phyloP scores from a whole-genome alignment of 2,888 invertebrate species.

The Zeuzera pyrina region DNA sequence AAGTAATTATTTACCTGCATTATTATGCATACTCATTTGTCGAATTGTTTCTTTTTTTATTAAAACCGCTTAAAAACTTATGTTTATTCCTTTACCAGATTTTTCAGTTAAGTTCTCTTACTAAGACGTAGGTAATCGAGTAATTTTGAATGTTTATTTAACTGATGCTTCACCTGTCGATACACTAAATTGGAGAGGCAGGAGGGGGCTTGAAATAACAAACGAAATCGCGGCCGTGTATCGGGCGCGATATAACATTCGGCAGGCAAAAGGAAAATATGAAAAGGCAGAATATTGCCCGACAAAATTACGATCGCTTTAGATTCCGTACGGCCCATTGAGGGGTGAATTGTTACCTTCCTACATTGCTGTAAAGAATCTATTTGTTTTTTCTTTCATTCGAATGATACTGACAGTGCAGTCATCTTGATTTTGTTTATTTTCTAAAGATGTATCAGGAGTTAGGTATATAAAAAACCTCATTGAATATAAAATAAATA shows the following conservation, averaged over 20 bases:
- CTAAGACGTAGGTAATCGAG: constrained; percentile 29
- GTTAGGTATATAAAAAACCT: too few species aligned
- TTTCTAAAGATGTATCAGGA: too few species aligned
- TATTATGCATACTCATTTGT: too few species aligned
- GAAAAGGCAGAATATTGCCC: constrained; percentile 68
- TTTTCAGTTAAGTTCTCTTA: too few species aligned
- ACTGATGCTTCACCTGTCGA: constrained; percentile 56
- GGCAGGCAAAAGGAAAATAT: constrained; percentile 64
- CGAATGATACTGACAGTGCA: constrained; percentile 38
- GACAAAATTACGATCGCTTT: constrained; percentile 70
- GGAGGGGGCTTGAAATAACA: constrained; percentile 63
- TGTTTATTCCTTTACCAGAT: too few species aligned
- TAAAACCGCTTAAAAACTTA: too few species aligned
- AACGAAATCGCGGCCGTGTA: constrained; percentile 64
- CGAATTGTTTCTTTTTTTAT: too few species aligned
- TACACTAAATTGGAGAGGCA: constrained; percentile 55
- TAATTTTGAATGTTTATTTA: constrained; percentile 41
- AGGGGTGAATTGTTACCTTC: constrained; percentile 67
- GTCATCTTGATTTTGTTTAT: too few species aligned
- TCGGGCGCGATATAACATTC: constrained; percentile 60
- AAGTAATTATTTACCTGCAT: too few species aligned
- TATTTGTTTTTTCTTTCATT: constrained; percentile 53
- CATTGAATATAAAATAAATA: too few species aligned
- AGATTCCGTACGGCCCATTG: constrained; percentile 64
- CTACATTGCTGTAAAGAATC: constrained; percentile 62